These are phyloP conservation scores for Phalacrocorax pelagicus DNA, from an alignment of 2,113 vertebrate genomes.

Conservation along the genomic window DNA sequence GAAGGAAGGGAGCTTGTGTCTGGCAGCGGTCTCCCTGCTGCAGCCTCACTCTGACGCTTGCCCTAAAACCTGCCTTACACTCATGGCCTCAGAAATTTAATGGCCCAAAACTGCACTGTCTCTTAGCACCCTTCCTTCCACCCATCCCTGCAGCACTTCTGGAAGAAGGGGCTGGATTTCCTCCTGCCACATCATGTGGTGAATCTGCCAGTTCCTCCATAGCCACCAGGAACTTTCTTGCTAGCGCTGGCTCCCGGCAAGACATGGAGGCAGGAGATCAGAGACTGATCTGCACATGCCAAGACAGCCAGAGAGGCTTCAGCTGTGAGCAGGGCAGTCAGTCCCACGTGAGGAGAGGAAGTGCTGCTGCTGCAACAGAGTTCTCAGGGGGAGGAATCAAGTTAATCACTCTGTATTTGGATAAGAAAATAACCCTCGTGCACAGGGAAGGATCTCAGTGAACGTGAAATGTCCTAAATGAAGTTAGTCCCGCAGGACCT, in stretches of 20 bases:
- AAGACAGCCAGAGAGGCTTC: not conserved
- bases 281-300: not conserved
- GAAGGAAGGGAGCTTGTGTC: not conserved
- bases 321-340: not conserved
- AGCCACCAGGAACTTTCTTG: not conserved
- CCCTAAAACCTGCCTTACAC: not conserved
- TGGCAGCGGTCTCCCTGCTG: not conserved
- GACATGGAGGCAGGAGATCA: not conserved
- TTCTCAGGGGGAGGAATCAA: not conserved
- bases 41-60: not conserved
- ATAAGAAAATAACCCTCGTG: not conserved
- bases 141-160: not conserved
- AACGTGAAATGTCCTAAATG: not conserved
- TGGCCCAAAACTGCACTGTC: not conserved
- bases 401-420: not conserved
- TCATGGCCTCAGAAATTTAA: not conserved
- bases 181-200: not conserved
- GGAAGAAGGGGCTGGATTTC: not conserved
- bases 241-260: not conserved
- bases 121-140: not conserved
- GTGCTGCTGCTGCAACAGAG: accelerated
- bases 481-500: not conserved
- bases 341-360: not conserved
- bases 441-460: not conserved
- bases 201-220: not conserved